These are phyloP conservation scores for Stomorhina lunata DNA, from an alignment of 2,888 invertebrate genomes.

Conservation along the genomic window DNA sequence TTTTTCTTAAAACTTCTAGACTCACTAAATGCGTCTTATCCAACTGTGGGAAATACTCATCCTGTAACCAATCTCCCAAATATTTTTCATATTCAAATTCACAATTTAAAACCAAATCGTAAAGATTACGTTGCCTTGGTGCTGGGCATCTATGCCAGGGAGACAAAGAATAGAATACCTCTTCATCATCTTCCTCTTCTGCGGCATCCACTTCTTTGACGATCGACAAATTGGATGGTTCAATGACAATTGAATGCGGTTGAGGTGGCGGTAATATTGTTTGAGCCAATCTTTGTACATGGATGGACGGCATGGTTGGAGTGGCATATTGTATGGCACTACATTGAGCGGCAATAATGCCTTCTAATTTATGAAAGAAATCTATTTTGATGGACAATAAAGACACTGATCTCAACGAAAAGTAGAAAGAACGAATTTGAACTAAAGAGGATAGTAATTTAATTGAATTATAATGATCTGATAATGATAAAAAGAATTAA, in stretches of 20 bases:
- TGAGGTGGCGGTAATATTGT: background rate
- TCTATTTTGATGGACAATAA: conserved; percentile 72
- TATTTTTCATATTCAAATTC: conserved; percentile 74
- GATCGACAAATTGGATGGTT: background rate
- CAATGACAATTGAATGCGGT: background rate
- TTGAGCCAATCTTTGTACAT: conserved; percentile 8
- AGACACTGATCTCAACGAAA: conserved; percentile 8
- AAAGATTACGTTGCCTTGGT: conserved; percentile 67
- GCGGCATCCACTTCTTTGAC: background rate
- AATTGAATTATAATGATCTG: conserved; percentile 34
- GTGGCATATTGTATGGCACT: conserved; percentile 67
- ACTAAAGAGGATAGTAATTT: conserved; percentile 44
- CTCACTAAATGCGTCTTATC: conserved; percentile 75
- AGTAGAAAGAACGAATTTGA: conserved; percentile 22
- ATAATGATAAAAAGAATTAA: background rate
- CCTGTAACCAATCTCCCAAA: conserved; percentile 75
- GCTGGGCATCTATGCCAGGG: background rate
- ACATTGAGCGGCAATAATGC: conserved; percentile 62
- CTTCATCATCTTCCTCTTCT: background rate
- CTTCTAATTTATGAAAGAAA: conserved; percentile 74
- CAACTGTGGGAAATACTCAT: conserved; percentile 76
- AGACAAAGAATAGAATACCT: background rate
- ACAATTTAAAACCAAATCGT: conserved; percentile 75
- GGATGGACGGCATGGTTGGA: conserved; percentile 10
- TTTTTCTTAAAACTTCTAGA: conserved; percentile 31